These are phyloP conservation scores for Teleopsis dalmanni DNA, from an alignment of 1,140 invertebrate genomes.

Conservation along the genomic window DNA sequence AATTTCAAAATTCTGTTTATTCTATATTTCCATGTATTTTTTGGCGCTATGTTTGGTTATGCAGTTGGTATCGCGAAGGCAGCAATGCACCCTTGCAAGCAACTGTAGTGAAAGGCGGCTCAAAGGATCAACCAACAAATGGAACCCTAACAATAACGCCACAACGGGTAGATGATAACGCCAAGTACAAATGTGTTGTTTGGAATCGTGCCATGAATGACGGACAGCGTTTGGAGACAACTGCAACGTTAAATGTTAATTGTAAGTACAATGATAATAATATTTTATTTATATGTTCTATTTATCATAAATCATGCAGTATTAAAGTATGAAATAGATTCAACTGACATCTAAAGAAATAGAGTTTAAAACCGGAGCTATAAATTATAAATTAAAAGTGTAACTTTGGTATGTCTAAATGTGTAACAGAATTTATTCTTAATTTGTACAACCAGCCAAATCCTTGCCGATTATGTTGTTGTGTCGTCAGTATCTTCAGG, in stretches of 20 bases:
- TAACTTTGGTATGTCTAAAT: neutral
- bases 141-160: conserved; percentile 68
- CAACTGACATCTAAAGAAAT: too few species aligned
- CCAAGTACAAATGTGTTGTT: conserved; percentile 73
- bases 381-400: too few species aligned
- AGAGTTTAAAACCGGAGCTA: too few species aligned
- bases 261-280: conserved; percentile 58
- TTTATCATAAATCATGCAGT: too few species aligned
- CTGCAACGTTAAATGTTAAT: conserved; percentile 74
- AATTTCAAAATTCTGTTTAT: too few species aligned
- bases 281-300: neutral
- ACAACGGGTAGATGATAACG: conserved; percentile 72
- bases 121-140: conserved; percentile 61
- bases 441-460: too few species aligned
- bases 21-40: too few species aligned
- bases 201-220: conserved; percentile 79
- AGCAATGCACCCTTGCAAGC: conserved; percentile 60
- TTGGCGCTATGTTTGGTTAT: conserved; percentile 8
- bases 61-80: conserved; percentile 62
- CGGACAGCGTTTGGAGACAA: conserved; percentile 67
- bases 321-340: too few species aligned
- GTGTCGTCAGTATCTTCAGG: too few species aligned
- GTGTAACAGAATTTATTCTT: conserved; percentile 15
- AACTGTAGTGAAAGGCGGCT: conserved; percentile 56
- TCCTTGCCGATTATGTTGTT: too few species aligned